Base-by-base conservation (phyloP, 2,888 invertebrate genomes). In the Formica aserva region DNA sequence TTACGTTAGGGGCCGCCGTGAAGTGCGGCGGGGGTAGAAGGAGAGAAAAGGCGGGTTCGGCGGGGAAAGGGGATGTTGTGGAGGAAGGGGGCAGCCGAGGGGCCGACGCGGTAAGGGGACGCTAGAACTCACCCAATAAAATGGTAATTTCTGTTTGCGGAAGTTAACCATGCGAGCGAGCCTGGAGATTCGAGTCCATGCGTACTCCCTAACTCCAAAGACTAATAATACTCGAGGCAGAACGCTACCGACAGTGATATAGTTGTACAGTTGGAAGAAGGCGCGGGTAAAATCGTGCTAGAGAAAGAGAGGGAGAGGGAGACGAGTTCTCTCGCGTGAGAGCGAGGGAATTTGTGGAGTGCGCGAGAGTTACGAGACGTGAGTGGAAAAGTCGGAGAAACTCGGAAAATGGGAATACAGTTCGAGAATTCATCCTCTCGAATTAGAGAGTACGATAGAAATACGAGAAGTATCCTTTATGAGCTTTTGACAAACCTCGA, bases 131-230 rank as follows among this genome's bases (percentile, higher is more conserved):
- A 92, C 89, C 94, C 96, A 96, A 96, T 96, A 96, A 96, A 96
- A 96, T 96, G 96, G 95, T 96, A 96, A 96, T 96, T 96, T 95
- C 95, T 96, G 96, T 96, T 96, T 96, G 96, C 96, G 95, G 95
- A 96, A 95, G 95, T 95, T 96, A 96, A 96, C 96, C 96, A 96
- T 94, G 94, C 94, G 94, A 94, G 93, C 92, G 91, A 90, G 92
- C 91, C 91, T 93, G 92, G 94, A 94, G 94, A 94, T 94, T 94
- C 94, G 92, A 93, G 93, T 94, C 93, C 93, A 91, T 92, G 94
- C 93, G 93, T 94, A 92, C 92, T 92, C 93, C 91, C 94, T 93
- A 93, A 93, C 94, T 93, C 92, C 92, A 91, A 94, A 94, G 95
- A 94, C 94, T 94, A 94, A 93, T 94, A 94, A 90, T 92, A 91